phyloP scores from a whole-genome alignment of 1,140 invertebrate genomes.

The Temnothorax longispinosus region DNA sequence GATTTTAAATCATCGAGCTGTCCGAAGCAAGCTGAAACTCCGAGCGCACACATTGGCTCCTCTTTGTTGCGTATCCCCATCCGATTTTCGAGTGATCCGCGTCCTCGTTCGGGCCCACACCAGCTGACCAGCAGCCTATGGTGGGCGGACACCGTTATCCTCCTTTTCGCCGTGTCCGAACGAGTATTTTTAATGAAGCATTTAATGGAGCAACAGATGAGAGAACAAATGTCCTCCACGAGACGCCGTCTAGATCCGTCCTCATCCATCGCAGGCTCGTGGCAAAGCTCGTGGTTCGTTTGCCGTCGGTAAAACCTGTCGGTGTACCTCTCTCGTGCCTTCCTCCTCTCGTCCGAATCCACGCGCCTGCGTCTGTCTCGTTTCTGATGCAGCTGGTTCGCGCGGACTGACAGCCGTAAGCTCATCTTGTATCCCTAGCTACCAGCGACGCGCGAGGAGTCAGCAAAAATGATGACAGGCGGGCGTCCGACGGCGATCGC shows the following conservation, averaged over 20 bases:
- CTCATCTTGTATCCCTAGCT: neutral
- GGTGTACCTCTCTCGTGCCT: neutral
- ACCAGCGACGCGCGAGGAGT: constrained; percentile 1
- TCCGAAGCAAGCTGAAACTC: too few relatives aligned
- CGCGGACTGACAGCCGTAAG: neutral
- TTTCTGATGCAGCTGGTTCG: neutral
- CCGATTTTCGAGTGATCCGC: too few relatives aligned
- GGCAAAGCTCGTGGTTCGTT: neutral
- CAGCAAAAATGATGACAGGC: constrained; percentile 14
- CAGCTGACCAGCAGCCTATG: neutral
- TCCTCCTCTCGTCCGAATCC: neutral
- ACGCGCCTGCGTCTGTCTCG: neutral
- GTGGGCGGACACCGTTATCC: constrained; percentile 26
- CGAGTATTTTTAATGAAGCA: neutral
- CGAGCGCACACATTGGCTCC: too few relatives aligned
- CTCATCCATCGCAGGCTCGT: neutral
- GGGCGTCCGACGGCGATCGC: neutral
- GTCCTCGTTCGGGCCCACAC: too few relatives aligned
- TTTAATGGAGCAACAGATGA: neutral
- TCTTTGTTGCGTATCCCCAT: too few relatives aligned
- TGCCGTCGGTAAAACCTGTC: neutral
- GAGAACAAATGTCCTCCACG: neutral
- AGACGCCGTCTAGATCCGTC: neutral
- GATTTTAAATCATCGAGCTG: too few relatives aligned
- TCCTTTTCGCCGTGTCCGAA: neutral